A percentile compares a stretch with the other conserved stretches of the same genome.
Conservation (phyloP, 1,140 invertebrate genomes). For the Ceratosolen solmsi region DNA sequence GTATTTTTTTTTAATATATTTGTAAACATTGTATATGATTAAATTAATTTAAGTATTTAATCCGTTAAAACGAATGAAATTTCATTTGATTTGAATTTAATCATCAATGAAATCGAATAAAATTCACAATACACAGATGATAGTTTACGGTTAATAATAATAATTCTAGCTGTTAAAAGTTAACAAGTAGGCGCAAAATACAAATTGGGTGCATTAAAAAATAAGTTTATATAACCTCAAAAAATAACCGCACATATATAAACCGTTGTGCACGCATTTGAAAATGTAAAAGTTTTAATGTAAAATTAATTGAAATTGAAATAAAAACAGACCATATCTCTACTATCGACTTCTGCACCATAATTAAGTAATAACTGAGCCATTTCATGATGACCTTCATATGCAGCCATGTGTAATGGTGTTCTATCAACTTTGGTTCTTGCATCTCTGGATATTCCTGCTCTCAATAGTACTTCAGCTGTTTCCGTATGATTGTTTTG, state of each 20-base stretch:
- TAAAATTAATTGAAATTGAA: neutral
- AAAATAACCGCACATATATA: neutral
- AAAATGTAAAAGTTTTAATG: neutral
- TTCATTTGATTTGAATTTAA: neutral
- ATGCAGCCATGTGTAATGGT: conserved; percentile 89
- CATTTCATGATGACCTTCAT: conserved; percentile 87
- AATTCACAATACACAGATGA: too few relatives aligned
- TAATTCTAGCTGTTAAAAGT: too few relatives aligned
- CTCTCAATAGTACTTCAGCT: conserved; percentile 86
- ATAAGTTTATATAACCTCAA: conserved; percentile 40
- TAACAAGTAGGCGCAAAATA: neutral
- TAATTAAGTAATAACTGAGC: conserved; percentile 84
- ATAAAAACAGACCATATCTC: conserved; percentile 83
- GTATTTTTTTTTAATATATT: neutral
- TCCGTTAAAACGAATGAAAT: neutral
- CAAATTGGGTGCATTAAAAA: neutral
- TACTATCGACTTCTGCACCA: conserved; percentile 84
- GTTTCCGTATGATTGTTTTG: conserved; percentile 87
- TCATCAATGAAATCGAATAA: too few relatives aligned
- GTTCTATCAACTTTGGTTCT: conserved; percentile 94
- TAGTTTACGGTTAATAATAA: too few relatives aligned
- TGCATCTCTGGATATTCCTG: conserved; percentile 89
- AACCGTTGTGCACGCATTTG: neutral
- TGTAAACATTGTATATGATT: neutral
- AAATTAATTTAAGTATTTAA: neutral